Evolutionary conservation across 1,140 invertebrate species (phyloP).

Genomic region (Cardiocondyla obscurior): DNA sequence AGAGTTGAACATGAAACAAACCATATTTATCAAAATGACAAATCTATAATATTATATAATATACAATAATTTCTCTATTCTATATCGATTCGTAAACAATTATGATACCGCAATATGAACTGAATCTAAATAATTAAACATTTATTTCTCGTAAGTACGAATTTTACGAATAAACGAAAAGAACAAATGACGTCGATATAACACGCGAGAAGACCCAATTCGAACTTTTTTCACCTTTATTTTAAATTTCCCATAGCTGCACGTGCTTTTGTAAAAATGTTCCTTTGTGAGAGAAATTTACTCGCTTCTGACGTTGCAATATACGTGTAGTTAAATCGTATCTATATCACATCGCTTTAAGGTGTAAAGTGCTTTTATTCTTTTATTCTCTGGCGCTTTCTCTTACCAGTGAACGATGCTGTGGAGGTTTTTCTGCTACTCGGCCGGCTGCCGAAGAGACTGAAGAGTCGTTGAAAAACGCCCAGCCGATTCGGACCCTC

Average conservation of each 20-base stretch:
- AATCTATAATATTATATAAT: not conserved
- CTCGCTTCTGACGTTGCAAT: not conserved
- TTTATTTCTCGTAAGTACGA: not conserved
- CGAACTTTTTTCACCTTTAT: not conserved
- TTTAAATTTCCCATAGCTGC: not conserved
- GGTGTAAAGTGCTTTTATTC: not conserved
- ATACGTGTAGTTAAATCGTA: conserved; percentile 18
- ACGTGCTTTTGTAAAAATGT: conserved; percentile 9
- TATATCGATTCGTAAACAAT: not conserved
- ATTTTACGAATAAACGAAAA: not conserved
- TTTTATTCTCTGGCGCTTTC: conserved; percentile 10
- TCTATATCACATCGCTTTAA: not conserved
- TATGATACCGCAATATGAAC: not conserved
- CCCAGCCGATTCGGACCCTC: conserved; percentile 80
- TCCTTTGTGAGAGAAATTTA: conserved; percentile 17
- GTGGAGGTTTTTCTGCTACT: conserved; percentile 87
- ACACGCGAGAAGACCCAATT: not conserved
- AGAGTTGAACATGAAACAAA: conserved; percentile 8
- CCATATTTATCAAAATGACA: not conserved
- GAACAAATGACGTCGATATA: not conserved
- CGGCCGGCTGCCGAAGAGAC: conserved; percentile 86
- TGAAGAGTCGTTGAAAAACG: conserved; percentile 81
- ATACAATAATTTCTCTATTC: not conserved
- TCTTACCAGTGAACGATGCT: conserved; percentile 86
- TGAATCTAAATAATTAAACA: not conserved